Base-by-base conservation (phyloP, 1,140 invertebrate species). In the Tyrophagus putrescentiae region DNA sequence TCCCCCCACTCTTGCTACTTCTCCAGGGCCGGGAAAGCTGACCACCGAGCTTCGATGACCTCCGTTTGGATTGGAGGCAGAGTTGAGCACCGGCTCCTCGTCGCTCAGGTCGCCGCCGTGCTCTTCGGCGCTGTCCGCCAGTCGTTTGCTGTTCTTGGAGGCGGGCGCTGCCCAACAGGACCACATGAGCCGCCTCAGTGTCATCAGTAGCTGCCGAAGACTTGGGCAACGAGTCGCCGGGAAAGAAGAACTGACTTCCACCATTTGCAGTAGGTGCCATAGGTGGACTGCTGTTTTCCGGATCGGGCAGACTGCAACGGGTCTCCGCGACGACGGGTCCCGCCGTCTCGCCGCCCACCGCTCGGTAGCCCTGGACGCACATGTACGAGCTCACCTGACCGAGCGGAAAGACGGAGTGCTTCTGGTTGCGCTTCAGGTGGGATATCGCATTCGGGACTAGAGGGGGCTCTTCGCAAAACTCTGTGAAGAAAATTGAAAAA, bases 171-270 rank as follows among this genome's bases (percentile, higher is more conserved):
- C 7, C 6, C 27, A 32, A 32, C 13, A 13, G 13, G 9, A 54
- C 25, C n/a, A n/a, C n/a, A 54, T 54, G 1, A 31, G 16, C 3
- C 3, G 4, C 11, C 9, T 36, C 25, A 29, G 3, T 6, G 23
- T 29, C 6, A 45, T 45, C 5, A 45, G 23, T 7, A 54, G n/a
- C n/a, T n/a, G n/a, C n/a, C n/a, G n/a, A n/a, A n/a, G n/a, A n/a
- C n/a, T n/a, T n/a, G n/a, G n/a, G n/a, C n/a, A n/a, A n/a, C n/a
- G n/a, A n/a, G n/a, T n/a, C n/a, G n/a, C 39, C 52, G 3, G 52
- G 52, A 54, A 54, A 54, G 32, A 54, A 18, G 13, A 54, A 13
- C n/a, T 54, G 52, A 54, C 52, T n/a, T n/a, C n/a, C n/a, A n/a
- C n/a, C n/a, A n/a, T n/a, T n/a, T n/a, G n/a, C n/a, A n/a, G n/a